Evolutionary conservation across 2,888 invertebrate genomes (phyloP), one percentile per base, ranked within the genome.

Genomic region (Cerastis rubricosa): DNA sequence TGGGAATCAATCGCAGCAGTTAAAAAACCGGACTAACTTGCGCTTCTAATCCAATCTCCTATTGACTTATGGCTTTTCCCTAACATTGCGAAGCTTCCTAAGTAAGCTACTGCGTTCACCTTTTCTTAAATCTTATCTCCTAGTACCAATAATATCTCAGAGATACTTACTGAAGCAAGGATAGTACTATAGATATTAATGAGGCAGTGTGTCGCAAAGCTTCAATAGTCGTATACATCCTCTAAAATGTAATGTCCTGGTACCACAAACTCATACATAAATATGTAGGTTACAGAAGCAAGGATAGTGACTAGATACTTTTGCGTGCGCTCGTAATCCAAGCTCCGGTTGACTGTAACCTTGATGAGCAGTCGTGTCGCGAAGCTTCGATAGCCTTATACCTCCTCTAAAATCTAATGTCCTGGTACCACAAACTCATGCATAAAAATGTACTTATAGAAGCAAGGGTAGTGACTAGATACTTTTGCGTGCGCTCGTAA

Each of bases 271-370:
- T 35, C 35, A 35, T 35, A 35, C 35, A 47, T 7, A 47, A 14
- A 22, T 19, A 47, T 7, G 87, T 90, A n/a, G 97, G 98, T 98
- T 95, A 99, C 99, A 96, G 98, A 98, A 91, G 99, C 99, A 87
- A 98, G 97, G 93, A 99, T 97, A 89, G 98, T 99, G 94, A 99
- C 97, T 94, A 98, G 98, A 96, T 98, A 99, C 92, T 98, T 97
- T 95, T 98, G 98, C 72, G 98, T 98, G 93, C 98, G 98, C 95
- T 99, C 99, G 94, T 98, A 99, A 96, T 99, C 99, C 93, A 99
- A 96, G 69, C 98, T 98, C 90, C 98, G 97, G 91, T 98, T 98
- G 76, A 99, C 98, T 35, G 98, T 98, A 87, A 99, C 98, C 93
- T 98, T 98, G 98, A 95, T 99, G 99, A 22, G 99, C 88, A 98